These are phyloP conservation scores for Boloria selene DNA, from an alignment of 2,888 invertebrate genomes.

Conservation along the genomic window DNA sequence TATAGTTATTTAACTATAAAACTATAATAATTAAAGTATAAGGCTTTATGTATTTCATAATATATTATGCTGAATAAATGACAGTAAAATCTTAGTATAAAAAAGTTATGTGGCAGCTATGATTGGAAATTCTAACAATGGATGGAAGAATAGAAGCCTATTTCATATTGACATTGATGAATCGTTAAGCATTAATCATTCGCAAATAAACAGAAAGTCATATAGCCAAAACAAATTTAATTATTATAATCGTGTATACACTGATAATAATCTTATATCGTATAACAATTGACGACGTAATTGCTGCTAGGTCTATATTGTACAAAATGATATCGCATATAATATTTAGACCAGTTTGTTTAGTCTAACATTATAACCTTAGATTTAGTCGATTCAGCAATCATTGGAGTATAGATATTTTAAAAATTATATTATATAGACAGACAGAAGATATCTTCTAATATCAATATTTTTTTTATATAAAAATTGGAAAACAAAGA, in stretches of 20 bases:
- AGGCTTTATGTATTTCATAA: not conserved
- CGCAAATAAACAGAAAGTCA: slow-evolving; percentile 21
- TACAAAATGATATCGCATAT: not conserved
- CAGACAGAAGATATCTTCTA: too few species aligned
- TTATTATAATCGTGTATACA: slow-evolving; percentile 16
- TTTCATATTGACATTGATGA: slow-evolving; percentile 31
- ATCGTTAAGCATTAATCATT: slow-evolving; percentile 31
- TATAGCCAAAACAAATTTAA: slow-evolving; percentile 24
- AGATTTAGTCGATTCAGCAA: too few species aligned
- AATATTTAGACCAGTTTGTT: not conserved
- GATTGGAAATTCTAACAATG: slow-evolving; percentile 22
- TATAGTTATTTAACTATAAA: too few species aligned
- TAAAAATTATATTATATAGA: too few species aligned
- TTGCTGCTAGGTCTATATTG: not conserved
- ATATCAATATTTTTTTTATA: too few species aligned
- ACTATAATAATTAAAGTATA: not conserved
- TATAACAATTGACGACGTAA: not conserved
- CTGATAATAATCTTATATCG: slow-evolving; percentile 9
- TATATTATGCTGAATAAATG: slow-evolving; percentile 6
- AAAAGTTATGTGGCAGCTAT: slow-evolving; percentile 13
- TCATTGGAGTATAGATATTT: too few species aligned
- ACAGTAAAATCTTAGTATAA: slow-evolving; percentile 10
- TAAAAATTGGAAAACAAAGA: too few species aligned
- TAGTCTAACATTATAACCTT: too few species aligned
- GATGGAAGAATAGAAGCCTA: slow-evolving; percentile 23